Conservation (phyloP, 2,888 invertebrate genomes). For the Drosophila bunnanda region DNA sequence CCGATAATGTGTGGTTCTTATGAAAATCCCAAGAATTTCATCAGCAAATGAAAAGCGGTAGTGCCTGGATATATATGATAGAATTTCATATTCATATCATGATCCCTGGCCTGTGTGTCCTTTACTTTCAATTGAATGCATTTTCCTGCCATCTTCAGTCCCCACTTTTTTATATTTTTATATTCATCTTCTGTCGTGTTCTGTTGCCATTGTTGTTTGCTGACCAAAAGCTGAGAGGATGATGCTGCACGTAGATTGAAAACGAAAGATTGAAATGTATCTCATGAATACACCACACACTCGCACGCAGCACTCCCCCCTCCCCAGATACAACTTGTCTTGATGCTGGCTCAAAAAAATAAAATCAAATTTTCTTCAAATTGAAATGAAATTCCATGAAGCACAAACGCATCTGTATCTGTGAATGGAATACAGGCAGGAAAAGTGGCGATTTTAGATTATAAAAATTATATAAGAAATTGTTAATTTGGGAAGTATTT, state of each 20-base stretch:
- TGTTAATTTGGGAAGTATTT: background rate
- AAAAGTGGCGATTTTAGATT: rapidly evolving
- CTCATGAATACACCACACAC: conserved; percentile 38
- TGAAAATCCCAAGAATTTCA: conserved; percentile 32
- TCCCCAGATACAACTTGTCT: conserved; percentile 21
- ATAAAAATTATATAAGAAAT: background rate
- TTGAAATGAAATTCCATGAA: conserved; percentile 62
- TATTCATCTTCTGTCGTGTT: conserved; percentile 12
- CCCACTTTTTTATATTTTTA: background rate
- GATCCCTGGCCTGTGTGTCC: conserved; percentile 61
- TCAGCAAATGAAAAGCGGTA: conserved; percentile 42
- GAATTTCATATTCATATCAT: conserved; percentile 74
- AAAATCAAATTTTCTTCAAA: conserved; percentile 56
- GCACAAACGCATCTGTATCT: conserved; percentile 26
- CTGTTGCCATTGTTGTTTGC: conserved; percentile 37
- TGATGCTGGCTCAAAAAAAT: conserved; percentile 44
- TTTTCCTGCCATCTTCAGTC: conserved; percentile 46
- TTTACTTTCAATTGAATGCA: conserved; percentile 76
- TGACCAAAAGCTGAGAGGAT: conserved; percentile 31
- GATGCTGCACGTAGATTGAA: conserved; percentile 62
- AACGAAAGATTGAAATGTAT: conserved; percentile 75
- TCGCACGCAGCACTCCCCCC: background rate
- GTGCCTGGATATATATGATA: conserved; percentile 8
- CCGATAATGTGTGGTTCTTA: conserved; percentile 12
- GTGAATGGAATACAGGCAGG: background rate